Evolutionary conservation across 2,888 invertebrate species (phyloP).

Genomic region (Philonicus albiceps): DNA sequence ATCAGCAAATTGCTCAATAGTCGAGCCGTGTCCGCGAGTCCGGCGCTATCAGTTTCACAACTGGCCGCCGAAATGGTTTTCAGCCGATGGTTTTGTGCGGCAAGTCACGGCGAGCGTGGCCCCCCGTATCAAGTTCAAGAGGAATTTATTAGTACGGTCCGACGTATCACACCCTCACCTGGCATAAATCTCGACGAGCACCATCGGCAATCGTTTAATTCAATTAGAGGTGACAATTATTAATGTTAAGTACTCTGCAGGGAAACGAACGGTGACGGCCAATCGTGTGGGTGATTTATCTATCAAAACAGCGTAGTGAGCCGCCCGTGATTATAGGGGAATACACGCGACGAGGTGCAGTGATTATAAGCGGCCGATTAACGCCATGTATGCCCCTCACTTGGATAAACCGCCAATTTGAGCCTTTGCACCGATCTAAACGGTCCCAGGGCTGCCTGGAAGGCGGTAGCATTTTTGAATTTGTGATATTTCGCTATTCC

Average conservation of each 20-base stretch:
- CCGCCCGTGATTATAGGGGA: neutral
- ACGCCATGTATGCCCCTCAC: neutral
- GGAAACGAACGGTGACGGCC: neutral
- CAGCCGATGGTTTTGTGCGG: neutral
- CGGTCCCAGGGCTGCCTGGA: neutral
- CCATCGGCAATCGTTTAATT: conserved; percentile 44
- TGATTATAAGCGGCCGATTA: neutral
- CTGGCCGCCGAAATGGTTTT: neutral
- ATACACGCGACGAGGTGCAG: neutral
- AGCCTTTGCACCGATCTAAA: neutral
- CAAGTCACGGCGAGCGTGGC: neutral
- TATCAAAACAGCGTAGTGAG: neutral
- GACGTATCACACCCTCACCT: conserved; percentile 23
- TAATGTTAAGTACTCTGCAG: conserved; percentile 39
- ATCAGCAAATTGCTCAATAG: conserved; percentile 13
- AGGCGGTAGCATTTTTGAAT: neutral
- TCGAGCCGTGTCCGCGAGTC: neutral
- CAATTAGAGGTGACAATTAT: conserved; percentile 46
- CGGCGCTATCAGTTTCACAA: neutral
- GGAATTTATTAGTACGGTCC: conserved; percentile 6
- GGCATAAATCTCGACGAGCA: neutral
- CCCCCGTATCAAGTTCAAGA: conserved; percentile 20
- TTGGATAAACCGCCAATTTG: neutral
- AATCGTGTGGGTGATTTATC: conserved; percentile 33
- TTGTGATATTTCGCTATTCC: neutral